Evolutionary conservation across 2,888 invertebrate species (phyloP), one percentile per base, ranked within the genome.

Genomic region (Pterobdella sp.): DNA sequence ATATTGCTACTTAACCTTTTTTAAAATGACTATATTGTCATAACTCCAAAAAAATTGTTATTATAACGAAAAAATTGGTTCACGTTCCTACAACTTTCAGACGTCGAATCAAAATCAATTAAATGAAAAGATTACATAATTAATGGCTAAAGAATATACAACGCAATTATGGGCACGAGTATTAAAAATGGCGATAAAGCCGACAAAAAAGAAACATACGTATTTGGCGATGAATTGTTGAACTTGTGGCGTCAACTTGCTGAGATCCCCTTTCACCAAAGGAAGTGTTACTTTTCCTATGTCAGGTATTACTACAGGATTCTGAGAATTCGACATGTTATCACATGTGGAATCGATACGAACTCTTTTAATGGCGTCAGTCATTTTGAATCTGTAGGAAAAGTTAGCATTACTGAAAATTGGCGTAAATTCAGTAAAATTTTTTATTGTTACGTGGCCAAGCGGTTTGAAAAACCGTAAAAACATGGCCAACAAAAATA

Each of bases 191-290:
- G 49, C 22, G 49, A 22, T 14, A 42, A 7, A 42, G 10, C 49
- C 7, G 7, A 42, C 7, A 22, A 42, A 14, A 42, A 42, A 42
- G 49, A 42, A 42, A 42, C 49, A 42, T 42, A 42, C 84, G 80
- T 83, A 82, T 76, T 83, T 81, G 52, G 82, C 84, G 37, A 85
- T 77, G 78, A 84, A 85, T 49, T 80, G 78, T 77, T 84, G 83
- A 10, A 84, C 84, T 74, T 82, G 80, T 67, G 77, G 77, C 1
- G 85, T 84, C 70, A 85, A 79, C 65, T 79, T 75, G 69, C 80
- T 79, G 79, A 84, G 84, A 78, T 85, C 84, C 52, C 85, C 85
- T 79, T 85, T 85, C 69, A 80, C 80, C 67, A 85, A 81, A 14
- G 84, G 85, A 4, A 85, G 79, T 2, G 36, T 32, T 37, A 70